These are phyloP conservation scores for Vulpes lagopus DNA, from an alignment of 2,113 vertebrate species.

Conservation along the genomic window DNA sequence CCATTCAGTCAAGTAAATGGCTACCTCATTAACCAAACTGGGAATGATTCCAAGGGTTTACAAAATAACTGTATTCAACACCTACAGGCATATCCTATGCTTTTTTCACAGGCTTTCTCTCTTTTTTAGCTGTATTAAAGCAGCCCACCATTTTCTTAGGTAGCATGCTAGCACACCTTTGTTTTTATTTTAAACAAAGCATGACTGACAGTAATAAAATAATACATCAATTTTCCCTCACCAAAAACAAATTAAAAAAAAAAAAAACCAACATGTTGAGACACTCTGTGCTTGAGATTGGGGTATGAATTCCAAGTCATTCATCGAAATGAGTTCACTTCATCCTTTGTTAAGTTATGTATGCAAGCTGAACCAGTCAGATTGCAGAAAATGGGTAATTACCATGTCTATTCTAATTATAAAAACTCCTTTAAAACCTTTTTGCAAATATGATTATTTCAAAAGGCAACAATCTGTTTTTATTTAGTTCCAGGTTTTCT, in stretches of 20 bases:
- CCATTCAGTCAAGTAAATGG: constrained; percentile 76
- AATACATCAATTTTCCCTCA: constrained; percentile 33
- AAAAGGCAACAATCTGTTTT: constrained; percentile 18
- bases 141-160: constrained; percentile 52
- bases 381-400: constrained; percentile 64
- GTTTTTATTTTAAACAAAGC: constrained; percentile 58
- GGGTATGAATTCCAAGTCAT: constrained; percentile 58
- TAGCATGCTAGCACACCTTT: constrained; percentile 24
- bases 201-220: constrained; percentile 67
- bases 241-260: constrained; percentile 62
- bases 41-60: constrained; percentile 79
- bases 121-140: constrained; percentile 2
- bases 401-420: constrained; percentile 13
- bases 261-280: constrained; percentile 25
- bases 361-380: constrained; percentile 60
- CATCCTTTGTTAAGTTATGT: constrained; percentile 58
- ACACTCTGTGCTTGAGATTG: not conserved
- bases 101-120: not conserved
- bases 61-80: constrained; percentile 72
- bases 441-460: constrained; percentile 36
- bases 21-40: constrained; percentile 79
- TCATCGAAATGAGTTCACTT: constrained; percentile 60
- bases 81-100: constrained; percentile 26
- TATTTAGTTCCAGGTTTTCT: not conserved
- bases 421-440: constrained; percentile 61